A percentile compares a stretch with the other conserved stretches of the same genome.
Conservation (phyloP, 53 echinoderm and acorn worm species). For the Henricia sp. region DNA sequence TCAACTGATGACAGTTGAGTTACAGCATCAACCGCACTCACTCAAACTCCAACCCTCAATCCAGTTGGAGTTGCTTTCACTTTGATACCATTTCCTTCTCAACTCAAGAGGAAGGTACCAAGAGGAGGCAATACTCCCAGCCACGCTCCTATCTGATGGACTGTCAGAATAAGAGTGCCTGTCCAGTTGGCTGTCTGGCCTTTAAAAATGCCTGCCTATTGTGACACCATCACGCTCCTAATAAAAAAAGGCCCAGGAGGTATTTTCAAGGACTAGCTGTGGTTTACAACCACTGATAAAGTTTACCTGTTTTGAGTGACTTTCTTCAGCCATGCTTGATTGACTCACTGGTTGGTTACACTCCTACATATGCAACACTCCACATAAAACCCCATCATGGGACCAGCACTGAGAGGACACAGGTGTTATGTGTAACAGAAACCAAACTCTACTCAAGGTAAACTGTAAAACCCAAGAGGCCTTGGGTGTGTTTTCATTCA, state of each 20-base stretch:
- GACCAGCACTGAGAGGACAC: no score
- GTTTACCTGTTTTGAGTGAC: slow-evolving; percentile 27
- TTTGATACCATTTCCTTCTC: not conserved
- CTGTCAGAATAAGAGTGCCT: slow-evolving; percentile 41
- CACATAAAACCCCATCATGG: not conserved
- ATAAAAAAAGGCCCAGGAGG: slow-evolving; percentile 4
- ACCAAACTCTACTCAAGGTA: not conserved
- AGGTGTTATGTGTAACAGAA: no score
- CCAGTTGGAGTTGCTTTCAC: slow-evolving; percentile 1
- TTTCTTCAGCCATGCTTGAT: not conserved
- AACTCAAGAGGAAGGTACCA: not conserved
- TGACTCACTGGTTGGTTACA: not conserved
- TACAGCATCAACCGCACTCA: not conserved
- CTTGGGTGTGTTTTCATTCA: slow-evolving; percentile 42
- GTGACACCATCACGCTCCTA: not conserved
- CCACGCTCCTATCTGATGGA: slow-evolving; percentile 36
- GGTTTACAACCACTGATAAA: not conserved
- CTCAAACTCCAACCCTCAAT: not conserved
- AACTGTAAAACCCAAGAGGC: not conserved
- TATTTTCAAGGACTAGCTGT: slow-evolving; percentile 32
- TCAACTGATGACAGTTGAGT: not conserved
- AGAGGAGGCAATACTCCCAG: slow-evolving; percentile 13
- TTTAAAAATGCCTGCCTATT: slow-evolving; percentile 53
- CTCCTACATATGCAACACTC: not conserved
- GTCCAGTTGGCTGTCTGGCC: not conserved